phyloP scores from a whole-genome alignment of 2,113 vertebrate species.

The Fukomys damarensis region DNA sequence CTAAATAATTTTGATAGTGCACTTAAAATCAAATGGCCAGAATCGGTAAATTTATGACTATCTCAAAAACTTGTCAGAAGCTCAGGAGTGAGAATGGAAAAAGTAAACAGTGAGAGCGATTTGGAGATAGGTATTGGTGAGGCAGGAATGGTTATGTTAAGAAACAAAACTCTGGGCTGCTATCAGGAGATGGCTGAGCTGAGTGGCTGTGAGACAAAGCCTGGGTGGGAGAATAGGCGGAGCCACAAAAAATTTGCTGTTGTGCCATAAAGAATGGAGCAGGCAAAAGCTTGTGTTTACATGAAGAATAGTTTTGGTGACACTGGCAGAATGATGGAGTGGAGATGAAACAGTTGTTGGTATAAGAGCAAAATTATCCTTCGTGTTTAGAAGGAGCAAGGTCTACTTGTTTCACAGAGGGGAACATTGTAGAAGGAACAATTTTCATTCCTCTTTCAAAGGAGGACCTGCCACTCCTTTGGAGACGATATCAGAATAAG shows the following conservation, averaged over 20 bases:
- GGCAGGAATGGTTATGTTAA: not conserved
- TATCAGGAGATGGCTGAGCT: not conserved
- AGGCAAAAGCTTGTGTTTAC: not conserved
- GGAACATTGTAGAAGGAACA: not conserved
- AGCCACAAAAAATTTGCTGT: not conserved
- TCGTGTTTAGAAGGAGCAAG: not conserved
- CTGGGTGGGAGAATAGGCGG: not conserved
- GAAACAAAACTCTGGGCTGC: not conserved
- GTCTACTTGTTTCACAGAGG: not conserved
- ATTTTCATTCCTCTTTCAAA: not conserved
- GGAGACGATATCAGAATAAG: not conserved
- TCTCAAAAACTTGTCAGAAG: not conserved
- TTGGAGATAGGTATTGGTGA: not conserved
- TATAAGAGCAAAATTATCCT: not conserved
- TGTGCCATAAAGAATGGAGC: not conserved
- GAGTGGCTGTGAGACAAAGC: not conserved
- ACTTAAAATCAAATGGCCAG: not conserved
- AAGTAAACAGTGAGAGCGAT: not conserved
- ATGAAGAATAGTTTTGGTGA: not conserved
- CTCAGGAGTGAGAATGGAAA: not conserved
- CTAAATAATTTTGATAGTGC: not conserved
- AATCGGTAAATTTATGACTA: not conserved
- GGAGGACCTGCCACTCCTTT: not conserved
- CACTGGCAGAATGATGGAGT: not conserved
- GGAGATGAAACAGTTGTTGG: not conserved